Conservation (phyloP, 2,888 invertebrate genomes). For the Troides aeacus region DNA sequence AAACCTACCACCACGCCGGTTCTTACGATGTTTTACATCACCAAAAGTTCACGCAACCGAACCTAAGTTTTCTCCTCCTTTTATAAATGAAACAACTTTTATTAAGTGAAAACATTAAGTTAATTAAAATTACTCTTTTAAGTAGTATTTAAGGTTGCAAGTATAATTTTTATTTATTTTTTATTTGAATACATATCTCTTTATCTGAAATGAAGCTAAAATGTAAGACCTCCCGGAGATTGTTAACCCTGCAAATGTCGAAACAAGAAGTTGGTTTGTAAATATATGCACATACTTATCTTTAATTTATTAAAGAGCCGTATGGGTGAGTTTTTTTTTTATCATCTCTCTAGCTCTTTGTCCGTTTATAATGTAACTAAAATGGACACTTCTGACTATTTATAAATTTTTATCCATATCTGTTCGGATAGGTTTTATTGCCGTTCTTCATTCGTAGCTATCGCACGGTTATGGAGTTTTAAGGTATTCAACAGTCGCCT, state of each 20-base stretch:
- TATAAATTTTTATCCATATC: conserved; percentile 15
- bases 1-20: too few species aligned
- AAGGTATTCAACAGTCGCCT: conserved; percentile 1
- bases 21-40: too few species aligned
- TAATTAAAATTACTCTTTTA: too few species aligned
- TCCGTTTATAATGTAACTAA: conserved; percentile 17
- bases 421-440: conserved; percentile 11
- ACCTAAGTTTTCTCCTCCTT: too few species aligned
- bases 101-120: too few species aligned
- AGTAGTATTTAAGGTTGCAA: too few species aligned
- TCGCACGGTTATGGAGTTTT: conserved; percentile 2
- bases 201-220: not conserved
- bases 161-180: too few species aligned
- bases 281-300: conserved; percentile 25
- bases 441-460: conserved; percentile 9
- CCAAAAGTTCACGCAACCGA: too few species aligned
- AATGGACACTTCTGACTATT: conserved; percentile 24
- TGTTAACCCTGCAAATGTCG: not conserved
- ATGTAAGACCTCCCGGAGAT: not conserved
- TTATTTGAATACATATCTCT: too few species aligned
- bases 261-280: conserved; percentile 2
- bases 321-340: conserved; percentile 10
- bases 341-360: conserved; percentile 9
- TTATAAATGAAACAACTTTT: too few species aligned
- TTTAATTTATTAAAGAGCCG: conserved; percentile 9